A percentile compares a stretch with the other conserved stretches of the same genome.
phyloP scores from a whole-genome alignment of 2,113 vertebrate genomes.

The Archilochus colubris region DNA sequence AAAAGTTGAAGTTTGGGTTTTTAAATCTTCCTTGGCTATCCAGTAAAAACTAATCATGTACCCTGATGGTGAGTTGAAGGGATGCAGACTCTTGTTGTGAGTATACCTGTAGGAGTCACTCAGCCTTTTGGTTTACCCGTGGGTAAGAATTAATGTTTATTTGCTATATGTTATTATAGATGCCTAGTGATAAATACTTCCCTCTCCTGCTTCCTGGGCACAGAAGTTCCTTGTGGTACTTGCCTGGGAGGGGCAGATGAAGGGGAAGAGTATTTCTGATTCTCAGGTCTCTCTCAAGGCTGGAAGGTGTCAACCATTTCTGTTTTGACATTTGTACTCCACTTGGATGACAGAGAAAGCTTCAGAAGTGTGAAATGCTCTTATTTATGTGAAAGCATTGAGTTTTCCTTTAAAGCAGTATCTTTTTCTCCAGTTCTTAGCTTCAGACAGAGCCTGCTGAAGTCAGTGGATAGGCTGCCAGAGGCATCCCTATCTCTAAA shows the following conservation, averaged over 20 bases:
- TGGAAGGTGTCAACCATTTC: background rate
- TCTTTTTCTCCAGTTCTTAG: background rate
- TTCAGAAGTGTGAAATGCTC: background rate
- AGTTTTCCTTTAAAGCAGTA: background rate
- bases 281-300: background rate
- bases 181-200: background rate
- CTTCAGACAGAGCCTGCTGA: background rate
- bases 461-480: background rate
- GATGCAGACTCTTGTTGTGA: background rate
- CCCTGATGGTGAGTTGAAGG: background rate
- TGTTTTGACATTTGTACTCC: background rate
- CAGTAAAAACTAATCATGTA: background rate
- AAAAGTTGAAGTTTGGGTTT: background rate
- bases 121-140: background rate
- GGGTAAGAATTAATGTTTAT: background rate
- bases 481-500: background rate
- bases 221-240: background rate
- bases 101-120: background rate
- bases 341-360: background rate
- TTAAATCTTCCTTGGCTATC: background rate
- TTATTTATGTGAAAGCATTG: background rate
- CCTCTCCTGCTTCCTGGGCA: background rate
- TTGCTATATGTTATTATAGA: background rate
- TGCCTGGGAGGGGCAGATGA: background rate
- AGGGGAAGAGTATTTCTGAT: background rate